Base-by-base conservation (phyloP, 2,888 invertebrate genomes). In the Horisme vitalbata region DNA sequence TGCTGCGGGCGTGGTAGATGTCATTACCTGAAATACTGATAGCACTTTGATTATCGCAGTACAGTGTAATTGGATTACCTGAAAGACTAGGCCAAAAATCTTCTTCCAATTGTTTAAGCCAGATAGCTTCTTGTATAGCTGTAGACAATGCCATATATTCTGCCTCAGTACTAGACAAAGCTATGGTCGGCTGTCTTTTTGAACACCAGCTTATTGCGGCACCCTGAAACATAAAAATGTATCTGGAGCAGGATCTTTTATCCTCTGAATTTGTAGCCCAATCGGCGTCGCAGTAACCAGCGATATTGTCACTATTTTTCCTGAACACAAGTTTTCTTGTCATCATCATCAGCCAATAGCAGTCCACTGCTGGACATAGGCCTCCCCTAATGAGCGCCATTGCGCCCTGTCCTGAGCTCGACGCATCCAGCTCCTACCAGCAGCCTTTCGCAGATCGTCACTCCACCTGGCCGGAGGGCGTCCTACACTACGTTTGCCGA, bases 181-280 rank as follows among this genome's bases (percentile, higher is more conserved):
- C 23, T 10, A 52, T 23, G 0, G 56, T 51, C 1, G 21, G 51
- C 27, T 67, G 63, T 2, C 47, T 49, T 20, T 34, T 52, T 7
- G 65, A 66, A 4, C 32, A 41, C 67, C 67, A 71, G n/a, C 41
- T 33, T 13, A 66, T 59, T 5, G 59, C 28, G 13, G 55, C 65
- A 41, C 61, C 61, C 50, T 67, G 62, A 46, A 58, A 57, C 0
- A 61, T 4, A 46, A 64, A 67, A 6, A 39, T 32, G 20, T 61
- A 65, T 3, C 66, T 64, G 1, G 63, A 52, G 15, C 60, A 61
- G 0, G 59, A 62, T 27, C 54, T 54, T 33, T 61, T 24, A 10
- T 59, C 57, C 5, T 36, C 38, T 4, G n/a, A 13, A 15, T 46
- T 20, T 4, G 5, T 47, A 1, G 63, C 63, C 64, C 63, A 65